Evolutionary conservation across 2,888 invertebrate species (phyloP).

Genomic region (Lutraria lutraria): DNA sequence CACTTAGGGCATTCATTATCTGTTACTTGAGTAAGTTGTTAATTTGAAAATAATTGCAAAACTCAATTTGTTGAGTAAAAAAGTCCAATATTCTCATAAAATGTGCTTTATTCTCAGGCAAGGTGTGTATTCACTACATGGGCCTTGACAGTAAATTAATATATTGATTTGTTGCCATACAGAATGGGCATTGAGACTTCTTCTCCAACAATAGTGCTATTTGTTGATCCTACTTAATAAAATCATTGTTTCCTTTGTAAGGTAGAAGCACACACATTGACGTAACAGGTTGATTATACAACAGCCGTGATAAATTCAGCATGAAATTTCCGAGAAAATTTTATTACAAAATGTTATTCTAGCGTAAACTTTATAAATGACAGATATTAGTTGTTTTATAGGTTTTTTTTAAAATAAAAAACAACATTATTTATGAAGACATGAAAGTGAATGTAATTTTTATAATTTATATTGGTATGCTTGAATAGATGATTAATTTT

Average conservation of each 20-base stretch:
- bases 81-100: not conserved
- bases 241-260: not conserved
- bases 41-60: not conserved
- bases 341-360: not conserved
- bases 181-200: not conserved
- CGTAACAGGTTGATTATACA: not conserved
- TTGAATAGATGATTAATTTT: no score
- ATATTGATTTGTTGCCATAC: not conserved
- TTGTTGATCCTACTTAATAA: not conserved
- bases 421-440: no score
- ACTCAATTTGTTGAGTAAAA: not conserved
- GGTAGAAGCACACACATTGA: not conserved
- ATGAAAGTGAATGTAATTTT: no score
- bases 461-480: no score
- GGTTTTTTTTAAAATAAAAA: no score
- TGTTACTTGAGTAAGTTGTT: not conserved
- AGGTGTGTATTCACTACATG: not conserved
- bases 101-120: not conserved
- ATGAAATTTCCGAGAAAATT: conserved; percentile 3
- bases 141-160: not conserved
- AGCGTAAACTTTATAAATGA: not conserved
- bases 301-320: not conserved
- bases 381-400: no score
- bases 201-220: not conserved
- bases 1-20: not conserved